These are phyloP conservation scores for Entomyzon cyanotis DNA, from an alignment of 2,113 vertebrate species.

Conservation along the genomic window DNA sequence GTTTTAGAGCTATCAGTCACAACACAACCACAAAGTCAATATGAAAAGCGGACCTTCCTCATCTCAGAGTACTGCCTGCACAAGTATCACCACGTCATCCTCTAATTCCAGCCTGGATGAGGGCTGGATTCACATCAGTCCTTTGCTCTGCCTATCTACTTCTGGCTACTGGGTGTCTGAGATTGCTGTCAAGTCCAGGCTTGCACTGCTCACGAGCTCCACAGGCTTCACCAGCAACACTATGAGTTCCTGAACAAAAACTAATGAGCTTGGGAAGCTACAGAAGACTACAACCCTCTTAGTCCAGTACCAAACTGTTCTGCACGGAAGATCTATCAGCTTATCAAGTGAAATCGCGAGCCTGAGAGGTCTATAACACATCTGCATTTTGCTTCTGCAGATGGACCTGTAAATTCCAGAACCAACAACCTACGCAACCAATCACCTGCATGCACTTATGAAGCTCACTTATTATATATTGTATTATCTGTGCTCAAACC, in stretches of 20 bases:
- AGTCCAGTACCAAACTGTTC: neutral
- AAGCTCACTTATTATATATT: neutral
- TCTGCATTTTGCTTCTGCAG: neutral
- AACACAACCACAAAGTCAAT: neutral
- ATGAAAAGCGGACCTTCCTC: neutral
- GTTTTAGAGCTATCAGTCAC: neutral
- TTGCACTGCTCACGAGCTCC: neutral
- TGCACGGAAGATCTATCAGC: neutral
- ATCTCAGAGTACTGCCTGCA: neutral
- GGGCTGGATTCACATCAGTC: neutral
- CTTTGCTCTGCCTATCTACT: neutral
- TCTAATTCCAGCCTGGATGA: neutral
- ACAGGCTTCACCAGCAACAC: neutral
- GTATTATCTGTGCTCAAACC: neutral
- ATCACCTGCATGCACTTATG: neutral
- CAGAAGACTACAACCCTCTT: neutral
- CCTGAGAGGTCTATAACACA: neutral
- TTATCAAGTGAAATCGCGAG: neutral
- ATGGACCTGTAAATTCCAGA: neutral
- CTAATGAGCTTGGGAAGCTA: constrained; percentile 4
- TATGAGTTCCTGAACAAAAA: neutral
- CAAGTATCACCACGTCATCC: neutral
- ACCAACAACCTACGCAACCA: neutral
- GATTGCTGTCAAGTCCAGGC: neutral
- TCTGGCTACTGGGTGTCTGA: neutral